Evolutionary conservation across 2,113 vertebrate genomes (phyloP), one percentile per base, ranked within the genome.

Genomic region (Anthoscopus minutus): DNA sequence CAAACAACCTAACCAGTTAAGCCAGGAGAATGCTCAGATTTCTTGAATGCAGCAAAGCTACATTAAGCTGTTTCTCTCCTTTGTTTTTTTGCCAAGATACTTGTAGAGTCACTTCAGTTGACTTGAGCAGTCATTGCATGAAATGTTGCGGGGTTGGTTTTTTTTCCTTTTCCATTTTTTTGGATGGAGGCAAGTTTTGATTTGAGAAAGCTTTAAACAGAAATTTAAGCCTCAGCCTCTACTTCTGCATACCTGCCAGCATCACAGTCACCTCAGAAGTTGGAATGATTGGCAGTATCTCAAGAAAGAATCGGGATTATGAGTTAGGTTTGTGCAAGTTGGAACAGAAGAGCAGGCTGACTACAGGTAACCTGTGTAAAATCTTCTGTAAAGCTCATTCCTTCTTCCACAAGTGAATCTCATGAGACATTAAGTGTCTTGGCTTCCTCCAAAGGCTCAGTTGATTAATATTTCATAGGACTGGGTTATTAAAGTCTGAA

Each of bases 81-180:
- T 92, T 92, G 77, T 82, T 71, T 83, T 78, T 87, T 82, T 93
- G 93, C 94, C 94, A 92, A 93, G 64, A 79, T 81, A 47, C 65
- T 77, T 33, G 53, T 70, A 90, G 23, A 87, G 62, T 86, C 67
- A 67, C 66, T 93, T 93, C 83, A 93, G 77, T 37, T 86, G 72
- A 93, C 67, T 91, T 44, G n/a, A 93, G 56, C 47, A 85, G 37
- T 69, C 27, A 65, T 45, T 62, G 64, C 33, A 71, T 35, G 57
- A 92, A 82, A 71, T 30, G 15, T 30, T 92, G 88, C 40, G 38
- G 3, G n/a, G 7, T 30, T 3, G 4, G 27, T 33, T 48, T 54
- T 69, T 53, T 42, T 18, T 30, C 7, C 5, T 15, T 38, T 50
- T 30, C 14, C 28, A n/a, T 57, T 54, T 40, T 71, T 51, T 57